These are phyloP conservation scores for Artibeus lituratus DNA, from an alignment of 2,797 vertebrate genomes.

Conservation along the genomic window DNA sequence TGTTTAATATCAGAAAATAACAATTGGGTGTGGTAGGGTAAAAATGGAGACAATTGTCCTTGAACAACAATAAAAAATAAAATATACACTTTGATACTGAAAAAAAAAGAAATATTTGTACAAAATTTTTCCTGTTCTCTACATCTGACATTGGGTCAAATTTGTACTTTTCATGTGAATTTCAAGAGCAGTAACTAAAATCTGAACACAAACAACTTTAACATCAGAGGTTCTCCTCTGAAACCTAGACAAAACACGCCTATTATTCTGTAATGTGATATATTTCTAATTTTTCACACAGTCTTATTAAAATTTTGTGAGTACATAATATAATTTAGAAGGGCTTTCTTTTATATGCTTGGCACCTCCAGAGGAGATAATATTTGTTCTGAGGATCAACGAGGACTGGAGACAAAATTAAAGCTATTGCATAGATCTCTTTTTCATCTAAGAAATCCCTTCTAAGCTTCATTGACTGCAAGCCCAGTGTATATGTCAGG, in stretches of 20 bases:
- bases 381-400: constrained; percentile 82
- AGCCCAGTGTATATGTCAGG: constrained; percentile 23
- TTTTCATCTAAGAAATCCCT: constrained; percentile 80
- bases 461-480: constrained; percentile 78
- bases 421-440: constrained; percentile 64
- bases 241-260: constrained; percentile 13
- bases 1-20: neutral
- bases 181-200: neutral
- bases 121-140: neutral
- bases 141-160: neutral
- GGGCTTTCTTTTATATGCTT: constrained; percentile 80
- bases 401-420: constrained; percentile 80
- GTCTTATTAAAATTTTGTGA: constrained; percentile 75
- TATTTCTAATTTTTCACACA: constrained; percentile 66
- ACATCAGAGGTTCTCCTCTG: constrained; percentile 9
- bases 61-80: no score
- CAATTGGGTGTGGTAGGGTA: neutral
- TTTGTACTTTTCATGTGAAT: neutral
- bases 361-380: constrained; percentile 76
- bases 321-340: constrained; percentile 81
- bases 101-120: neutral
- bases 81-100: no score
- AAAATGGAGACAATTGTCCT: no score
- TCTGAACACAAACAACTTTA: neutral
- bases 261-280: constrained; percentile 33